Conservation (phyloP, 1,140 invertebrate genomes). For the Drosophila oshimai region DNA sequence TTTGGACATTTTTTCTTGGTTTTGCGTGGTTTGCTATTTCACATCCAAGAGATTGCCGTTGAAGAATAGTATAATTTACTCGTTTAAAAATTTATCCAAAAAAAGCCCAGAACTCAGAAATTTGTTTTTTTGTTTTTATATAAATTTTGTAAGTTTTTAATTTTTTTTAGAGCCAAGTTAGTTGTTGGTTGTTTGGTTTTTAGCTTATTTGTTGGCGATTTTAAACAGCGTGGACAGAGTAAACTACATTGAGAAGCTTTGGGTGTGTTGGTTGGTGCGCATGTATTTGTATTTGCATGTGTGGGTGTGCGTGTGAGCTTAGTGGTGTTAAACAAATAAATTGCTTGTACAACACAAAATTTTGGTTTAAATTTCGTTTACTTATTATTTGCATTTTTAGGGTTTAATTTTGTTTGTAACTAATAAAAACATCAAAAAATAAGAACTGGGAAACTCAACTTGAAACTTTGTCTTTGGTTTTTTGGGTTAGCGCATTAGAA, state of each 20-base stretch:
- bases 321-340: slow-evolving; percentile 73
- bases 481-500: slow-evolving; percentile 35
- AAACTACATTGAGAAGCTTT: slow-evolving; percentile 73
- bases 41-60: slow-evolving; percentile 20
- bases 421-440: slow-evolving; percentile 51
- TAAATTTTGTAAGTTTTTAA: slow-evolving; percentile 6
- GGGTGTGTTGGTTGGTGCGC: slow-evolving; percentile 32
- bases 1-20: slow-evolving; percentile 76
- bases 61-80: slow-evolving; percentile 29
- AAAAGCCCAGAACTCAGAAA: slow-evolving; percentile 83
- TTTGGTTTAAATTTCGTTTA: slow-evolving; percentile 34
- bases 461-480: slow-evolving; percentile 52
- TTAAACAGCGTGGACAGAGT: slow-evolving; percentile 61
- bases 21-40: slow-evolving; percentile 14
- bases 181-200: slow-evolving; percentile 36
- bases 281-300: slow-evolving; percentile 6
- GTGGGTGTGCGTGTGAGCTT: slow-evolving; percentile 51
- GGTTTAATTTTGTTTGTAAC: slow-evolving; percentile 41
- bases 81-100: slow-evolving; percentile 37
- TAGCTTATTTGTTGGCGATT: slow-evolving; percentile 32
- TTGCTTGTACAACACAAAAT: slow-evolving; percentile 69
- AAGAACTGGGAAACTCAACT: slow-evolving; percentile 64
- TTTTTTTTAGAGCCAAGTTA: slow-evolving; percentile 59
- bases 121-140: slow-evolving; percentile 62
- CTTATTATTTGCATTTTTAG: slow-evolving; percentile 13